Evolutionary conservation across 2,797 vertebrate species (phyloP).

Genomic region (Trichosurus vulpecula): DNA sequence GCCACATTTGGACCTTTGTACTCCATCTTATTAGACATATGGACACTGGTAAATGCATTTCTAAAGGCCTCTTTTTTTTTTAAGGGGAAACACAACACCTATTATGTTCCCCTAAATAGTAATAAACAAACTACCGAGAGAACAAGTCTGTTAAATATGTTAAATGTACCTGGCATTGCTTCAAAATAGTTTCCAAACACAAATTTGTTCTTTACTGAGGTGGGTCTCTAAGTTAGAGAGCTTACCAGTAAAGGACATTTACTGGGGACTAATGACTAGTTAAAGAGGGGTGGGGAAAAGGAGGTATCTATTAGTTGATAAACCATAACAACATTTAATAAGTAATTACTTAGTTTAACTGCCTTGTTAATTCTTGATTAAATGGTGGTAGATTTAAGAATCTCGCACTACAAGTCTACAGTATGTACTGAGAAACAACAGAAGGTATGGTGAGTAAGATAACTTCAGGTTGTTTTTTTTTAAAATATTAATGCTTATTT

Average conservation of each 20-base stretch:
- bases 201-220: conserved; percentile 50
- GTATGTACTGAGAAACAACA: neutral
- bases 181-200: conserved; percentile 3
- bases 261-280: conserved; percentile 47
- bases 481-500: neutral
- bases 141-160: neutral
- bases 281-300: conserved; percentile 2
- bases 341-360: conserved; percentile 41
- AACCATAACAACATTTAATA: conserved; percentile 40
- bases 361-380: neutral
- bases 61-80: neutral
- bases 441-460: neutral
- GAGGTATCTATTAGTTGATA: neutral
- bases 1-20: conserved; percentile 31
- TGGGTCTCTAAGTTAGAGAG: conserved; percentile 11
- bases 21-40: conserved; percentile 59
- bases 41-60: conserved; percentile 49
- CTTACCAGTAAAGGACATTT: conserved; percentile 41
- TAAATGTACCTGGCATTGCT: conserved; percentile 12
- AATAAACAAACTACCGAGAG: neutral
- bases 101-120: neutral
- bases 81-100: neutral
- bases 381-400: neutral
- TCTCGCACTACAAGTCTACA: neutral
- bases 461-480: neutral